These are phyloP conservation scores for Rhagophthalmus giganteus DNA, from an alignment of 2,888 invertebrate genomes.

Conservation along the genomic window DNA sequence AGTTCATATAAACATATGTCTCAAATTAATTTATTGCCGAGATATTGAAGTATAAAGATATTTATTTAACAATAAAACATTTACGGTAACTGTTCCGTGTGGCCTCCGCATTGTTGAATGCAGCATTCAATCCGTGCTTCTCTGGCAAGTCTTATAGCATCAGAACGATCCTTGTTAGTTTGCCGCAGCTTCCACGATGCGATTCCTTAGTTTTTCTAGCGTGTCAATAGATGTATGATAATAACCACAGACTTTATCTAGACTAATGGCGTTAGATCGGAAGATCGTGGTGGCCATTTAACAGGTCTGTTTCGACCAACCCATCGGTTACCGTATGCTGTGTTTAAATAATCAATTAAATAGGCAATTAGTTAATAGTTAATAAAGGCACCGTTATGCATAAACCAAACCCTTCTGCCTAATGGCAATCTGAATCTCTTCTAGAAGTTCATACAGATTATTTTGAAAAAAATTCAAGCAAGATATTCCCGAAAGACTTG, in stretches of 20 bases:
- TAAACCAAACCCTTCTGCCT: not conserved
- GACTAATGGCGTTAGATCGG: too few relatives aligned
- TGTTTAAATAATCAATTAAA: too few relatives aligned
- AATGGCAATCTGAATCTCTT: not conserved
- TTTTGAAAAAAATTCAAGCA: not conserved
- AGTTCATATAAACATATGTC: conserved; percentile 2
- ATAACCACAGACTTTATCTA: too few relatives aligned
- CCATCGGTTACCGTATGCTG: too few relatives aligned
- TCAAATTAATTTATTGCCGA: conserved; percentile 8
- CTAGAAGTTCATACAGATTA: not conserved
- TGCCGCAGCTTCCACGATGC: conserved; percentile 7
- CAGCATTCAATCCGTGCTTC: not conserved
- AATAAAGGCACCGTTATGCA: too few relatives aligned
- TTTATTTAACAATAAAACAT: conserved; percentile 2
- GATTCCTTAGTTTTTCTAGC: conserved; percentile 4
- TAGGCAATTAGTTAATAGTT: too few relatives aligned
- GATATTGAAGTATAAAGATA: conserved; percentile 5
- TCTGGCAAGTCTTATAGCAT: conserved; percentile 2
- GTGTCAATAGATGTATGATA: not conserved
- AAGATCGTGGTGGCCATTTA: too few relatives aligned
- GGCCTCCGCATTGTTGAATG: conserved; percentile 1
- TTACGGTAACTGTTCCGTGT: conserved; percentile 1
- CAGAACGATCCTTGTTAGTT: conserved; percentile 5
- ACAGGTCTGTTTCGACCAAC: too few relatives aligned
- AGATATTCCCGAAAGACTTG: not conserved